Base-by-base conservation (phyloP, 2,113 vertebrate genomes). In the Pongo abelii region DNA sequence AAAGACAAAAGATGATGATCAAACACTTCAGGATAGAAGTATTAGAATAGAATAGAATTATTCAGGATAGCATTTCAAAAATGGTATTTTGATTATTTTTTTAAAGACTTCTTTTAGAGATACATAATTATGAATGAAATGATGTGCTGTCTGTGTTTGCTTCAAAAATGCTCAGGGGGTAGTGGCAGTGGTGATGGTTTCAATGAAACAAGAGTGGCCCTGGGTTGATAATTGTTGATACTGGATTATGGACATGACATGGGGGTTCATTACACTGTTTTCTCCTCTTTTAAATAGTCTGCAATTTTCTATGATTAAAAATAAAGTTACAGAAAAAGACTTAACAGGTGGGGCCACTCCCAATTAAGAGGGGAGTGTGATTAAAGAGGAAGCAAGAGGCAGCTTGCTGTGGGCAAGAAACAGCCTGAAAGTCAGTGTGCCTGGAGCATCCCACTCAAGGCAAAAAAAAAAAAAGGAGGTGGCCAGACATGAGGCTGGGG, bases 191-290 rank as follows among this genome's bases (percentile, higher is more conserved):
- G 67, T 55, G 52, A 23, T 35, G 69, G 67, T 5, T 20, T 3
- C 9, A 25, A 27, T 18, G 20, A 35, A 46, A 46, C 50, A 32
- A 77, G 30, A 22, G 9, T 12, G 22, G 38, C 11, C 7, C 17
- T 69, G 57, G n/a, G n/a, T 6, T 30, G 77, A 10, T 23, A 32
- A 18, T 3, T 81, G 25, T 20, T 50, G 40, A 46, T 52, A 17
- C 1, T 50, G 17, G 12, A 12, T 16, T 6, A 23, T 30, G 80
- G 6, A 40, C 1, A 6, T 20, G 1, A 4, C 50, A 11, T 0
- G 20, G 43, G 48, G 18, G 7, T 14, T 55, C 38, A 18, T 77
- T 46, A 72, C 35, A 25, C 50, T 48, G 16, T 27, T 67, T 59
- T 85, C 48, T 85, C 40, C 0, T 69, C 40, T 75, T 87, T n/a